phyloP scores from a whole-genome alignment of 2,797 vertebrate genomes.

The Ctenopoma multispine region DNA sequence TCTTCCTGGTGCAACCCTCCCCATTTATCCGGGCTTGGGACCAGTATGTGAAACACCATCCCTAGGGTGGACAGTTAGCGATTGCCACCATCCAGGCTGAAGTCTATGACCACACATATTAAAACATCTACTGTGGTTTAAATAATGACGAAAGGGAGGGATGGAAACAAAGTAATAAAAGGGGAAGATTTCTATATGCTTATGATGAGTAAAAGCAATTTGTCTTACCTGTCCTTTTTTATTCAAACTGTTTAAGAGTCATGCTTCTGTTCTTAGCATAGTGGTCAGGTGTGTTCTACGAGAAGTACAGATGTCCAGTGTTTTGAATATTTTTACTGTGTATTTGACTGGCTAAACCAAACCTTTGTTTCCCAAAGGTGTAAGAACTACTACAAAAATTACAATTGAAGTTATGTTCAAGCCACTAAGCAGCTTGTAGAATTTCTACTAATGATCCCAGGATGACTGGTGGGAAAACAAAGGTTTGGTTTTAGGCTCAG shows the following conservation, averaged over 20 bases:
- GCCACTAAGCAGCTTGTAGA: conserved; percentile 1
- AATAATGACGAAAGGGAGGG: background rate
- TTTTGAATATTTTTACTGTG: conserved; percentile 44
- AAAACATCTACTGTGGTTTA: too few relatives aligned
- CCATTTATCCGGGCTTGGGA: too few relatives aligned
- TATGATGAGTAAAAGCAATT: conserved; percentile 78
- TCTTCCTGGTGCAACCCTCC: too few relatives aligned
- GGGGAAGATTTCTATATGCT: conserved; percentile 50
- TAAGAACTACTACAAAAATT: conserved; percentile 1
- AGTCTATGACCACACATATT: too few relatives aligned
- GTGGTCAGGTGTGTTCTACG: conserved; percentile 18
- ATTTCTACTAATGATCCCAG: conserved; percentile 1
- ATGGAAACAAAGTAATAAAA: background rate
- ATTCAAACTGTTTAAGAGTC: conserved; percentile 14
- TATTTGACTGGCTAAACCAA: conserved; percentile 70
- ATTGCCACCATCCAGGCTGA: too few relatives aligned
- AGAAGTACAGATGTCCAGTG: conserved; percentile 28
- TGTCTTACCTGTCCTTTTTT: background rate
- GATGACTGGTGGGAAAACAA: conserved; percentile 69
- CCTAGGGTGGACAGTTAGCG: too few relatives aligned
- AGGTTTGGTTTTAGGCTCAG: conserved; percentile 80
- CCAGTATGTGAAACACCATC: too few relatives aligned
- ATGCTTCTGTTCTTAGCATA: conserved; percentile 6
- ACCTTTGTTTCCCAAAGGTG: conserved; percentile 74
- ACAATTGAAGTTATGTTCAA: background rate